Percentiles rank a stretch among this genome's conserved stretches.
Evolutionary conservation across 2,113 vertebrate genomes (phyloP).

Genomic region (Bothrops jararaca): DNA sequence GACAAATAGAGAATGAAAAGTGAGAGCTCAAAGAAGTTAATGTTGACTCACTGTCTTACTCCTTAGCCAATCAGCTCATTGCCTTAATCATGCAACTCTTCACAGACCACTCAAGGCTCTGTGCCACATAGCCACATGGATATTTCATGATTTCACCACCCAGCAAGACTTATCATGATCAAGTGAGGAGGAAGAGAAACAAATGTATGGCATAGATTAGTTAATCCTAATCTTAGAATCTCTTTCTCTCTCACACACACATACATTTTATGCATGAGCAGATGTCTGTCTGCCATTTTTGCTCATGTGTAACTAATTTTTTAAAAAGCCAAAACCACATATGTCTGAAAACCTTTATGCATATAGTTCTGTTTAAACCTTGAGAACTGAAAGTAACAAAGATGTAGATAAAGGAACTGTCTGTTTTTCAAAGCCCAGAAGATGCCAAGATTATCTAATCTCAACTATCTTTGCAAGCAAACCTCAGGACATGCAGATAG

Average conservation of each 20-base stretch:
- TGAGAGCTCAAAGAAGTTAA: neutral
- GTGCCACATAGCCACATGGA: neutral
- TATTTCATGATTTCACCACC: neutral
- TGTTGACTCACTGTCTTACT: neutral
- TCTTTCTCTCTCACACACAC: neutral
- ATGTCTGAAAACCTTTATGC: neutral
- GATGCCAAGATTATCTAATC: neutral
- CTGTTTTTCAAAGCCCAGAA: neutral
- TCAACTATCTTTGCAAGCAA: neutral
- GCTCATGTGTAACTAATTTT: neutral
- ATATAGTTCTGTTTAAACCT: neutral
- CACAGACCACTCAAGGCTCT: neutral
- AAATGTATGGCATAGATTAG: neutral
- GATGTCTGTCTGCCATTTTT: neutral
- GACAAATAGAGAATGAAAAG: neutral
- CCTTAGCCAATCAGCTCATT: neutral
- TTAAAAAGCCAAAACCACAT: neutral
- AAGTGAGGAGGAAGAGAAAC: neutral
- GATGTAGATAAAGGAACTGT: neutral
- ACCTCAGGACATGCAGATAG: neutral
- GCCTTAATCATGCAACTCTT: neutral
- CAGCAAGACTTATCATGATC: neutral
- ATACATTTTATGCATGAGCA: neutral
- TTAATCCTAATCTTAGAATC: neutral
- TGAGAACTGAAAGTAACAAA: neutral